phyloP scores from a whole-genome alignment of 2,797 vertebrate genomes.

The Propithecus perrieri region DNA sequence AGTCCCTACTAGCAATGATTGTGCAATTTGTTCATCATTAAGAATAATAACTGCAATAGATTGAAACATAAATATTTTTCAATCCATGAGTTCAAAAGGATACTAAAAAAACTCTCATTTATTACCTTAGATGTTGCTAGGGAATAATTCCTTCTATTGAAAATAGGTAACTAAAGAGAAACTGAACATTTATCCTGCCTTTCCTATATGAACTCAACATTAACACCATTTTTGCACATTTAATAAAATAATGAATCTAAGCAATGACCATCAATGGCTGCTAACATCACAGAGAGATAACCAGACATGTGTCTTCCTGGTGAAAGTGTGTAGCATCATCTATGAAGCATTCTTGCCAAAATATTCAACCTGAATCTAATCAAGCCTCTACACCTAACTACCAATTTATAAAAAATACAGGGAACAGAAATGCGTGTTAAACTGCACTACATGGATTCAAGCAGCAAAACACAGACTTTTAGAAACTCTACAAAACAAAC shows the following conservation, averaged over 20 bases:
- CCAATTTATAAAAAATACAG: not conserved
- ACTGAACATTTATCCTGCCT: not conserved
- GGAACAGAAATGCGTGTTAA: not conserved
- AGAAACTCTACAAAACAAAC: not conserved
- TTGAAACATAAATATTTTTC: not conserved
- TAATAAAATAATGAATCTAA: not conserved
- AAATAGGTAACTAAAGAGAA: not conserved
- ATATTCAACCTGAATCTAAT: not conserved
- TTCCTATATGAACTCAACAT: not conserved
- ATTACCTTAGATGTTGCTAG: not conserved
- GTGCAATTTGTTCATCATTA: not conserved
- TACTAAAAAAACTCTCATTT: not conserved
- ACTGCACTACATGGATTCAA: not conserved
- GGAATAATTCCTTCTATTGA: not conserved
- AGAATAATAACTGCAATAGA: not conserved
- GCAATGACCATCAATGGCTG: not conserved
- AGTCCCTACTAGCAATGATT: not conserved
- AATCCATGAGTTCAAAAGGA: not conserved
- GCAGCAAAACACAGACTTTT: not conserved
- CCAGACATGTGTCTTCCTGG: not conserved
- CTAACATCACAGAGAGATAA: not conserved
- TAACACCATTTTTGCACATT: not conserved
- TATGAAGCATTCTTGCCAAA: not conserved
- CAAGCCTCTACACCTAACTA: not conserved
- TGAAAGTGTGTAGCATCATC: not conserved